Base-by-base conservation (phyloP, 2,113 vertebrate species). In the Centropus unirufus region DNA sequence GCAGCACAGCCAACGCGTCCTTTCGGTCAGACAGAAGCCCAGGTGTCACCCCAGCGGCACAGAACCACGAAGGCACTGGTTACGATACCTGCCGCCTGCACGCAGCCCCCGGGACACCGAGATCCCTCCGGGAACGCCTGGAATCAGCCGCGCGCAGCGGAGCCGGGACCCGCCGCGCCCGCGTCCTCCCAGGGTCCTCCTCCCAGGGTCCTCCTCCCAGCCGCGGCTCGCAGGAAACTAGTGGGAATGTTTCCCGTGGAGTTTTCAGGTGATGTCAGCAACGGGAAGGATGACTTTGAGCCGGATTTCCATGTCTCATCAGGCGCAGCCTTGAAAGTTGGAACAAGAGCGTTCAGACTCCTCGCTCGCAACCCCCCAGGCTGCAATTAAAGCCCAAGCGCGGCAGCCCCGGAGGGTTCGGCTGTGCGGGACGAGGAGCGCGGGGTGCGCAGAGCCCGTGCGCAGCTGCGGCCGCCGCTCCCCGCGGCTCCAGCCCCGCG, bases 211-310 rank as follows among this genome's bases (percentile, higher is more conserved):
- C 36, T 36, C 36, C 36, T 36, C 36, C 36, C 34, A 34, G 30
- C 52, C 3, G 77, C 20, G 58, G 87, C 27, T 78, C 9, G 80
- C 87, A 46, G 58, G 4, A 51, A 89, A 85, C 36, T n/a, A 57
- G 32, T 29, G 87, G 54, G 82, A 91, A 66, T 84, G 32, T 90
- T 76, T 76, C 26, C 92, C 36, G n/a, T 0, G 20, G 89, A 92
- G 87, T 91, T 92, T 79, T 97, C 93, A 95, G 75, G 95, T 94
- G 87, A 95, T 96, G 93, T 95, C 96, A 95, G 95, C 87, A 94
- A 92, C 90, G 90, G 94, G 87, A 90, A 94, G 70, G 91, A 70
- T 77, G 84, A 91, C 75, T 94, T 63, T 2, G 54, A 87, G 90
- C 67, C 94, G 77, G 90, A 59, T 93, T 95, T 80, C 94, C 96